Conservation (phyloP, 2,113 vertebrate genomes). For the Grantiella picta region DNA sequence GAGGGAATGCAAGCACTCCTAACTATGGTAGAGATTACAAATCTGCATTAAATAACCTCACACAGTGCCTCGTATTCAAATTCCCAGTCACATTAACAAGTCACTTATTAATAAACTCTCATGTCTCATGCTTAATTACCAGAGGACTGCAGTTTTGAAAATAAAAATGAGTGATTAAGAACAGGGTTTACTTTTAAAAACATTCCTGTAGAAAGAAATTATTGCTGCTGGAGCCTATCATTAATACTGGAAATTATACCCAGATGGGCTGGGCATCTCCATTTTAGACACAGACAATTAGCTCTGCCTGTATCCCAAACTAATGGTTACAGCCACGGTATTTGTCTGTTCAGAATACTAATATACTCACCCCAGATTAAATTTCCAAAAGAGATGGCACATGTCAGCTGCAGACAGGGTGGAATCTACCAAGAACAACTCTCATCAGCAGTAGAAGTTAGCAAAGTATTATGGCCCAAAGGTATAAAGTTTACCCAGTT, state of each 20-base stretch:
- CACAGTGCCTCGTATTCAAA: neutral
- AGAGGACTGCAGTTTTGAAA: neutral
- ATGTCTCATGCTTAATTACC: neutral
- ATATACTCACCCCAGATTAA: neutral
- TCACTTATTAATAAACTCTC: neutral
- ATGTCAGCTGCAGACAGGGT: neutral
- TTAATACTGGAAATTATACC: neutral
- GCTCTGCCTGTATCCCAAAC: neutral
- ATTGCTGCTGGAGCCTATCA: neutral
- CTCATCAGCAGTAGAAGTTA: neutral
- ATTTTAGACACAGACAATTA: conserved; percentile 6
- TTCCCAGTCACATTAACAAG: neutral
- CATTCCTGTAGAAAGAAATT: neutral
- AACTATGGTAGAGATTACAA: neutral
- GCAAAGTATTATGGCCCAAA: neutral
- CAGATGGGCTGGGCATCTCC: neutral
- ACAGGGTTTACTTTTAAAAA: neutral
- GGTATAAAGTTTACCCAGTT: neutral
- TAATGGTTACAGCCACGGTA: neutral
- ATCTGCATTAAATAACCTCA: neutral
- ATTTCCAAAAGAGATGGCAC: conserved; percentile 8
- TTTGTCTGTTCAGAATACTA: neutral
- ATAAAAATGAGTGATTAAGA: neutral
- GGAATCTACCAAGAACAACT: conserved; percentile 15
- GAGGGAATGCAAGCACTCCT: neutral